Evolutionary conservation across 1,140 invertebrate species (phyloP), one percentile per base, ranked within the genome.

Genomic region (Patella vulgata): DNA sequence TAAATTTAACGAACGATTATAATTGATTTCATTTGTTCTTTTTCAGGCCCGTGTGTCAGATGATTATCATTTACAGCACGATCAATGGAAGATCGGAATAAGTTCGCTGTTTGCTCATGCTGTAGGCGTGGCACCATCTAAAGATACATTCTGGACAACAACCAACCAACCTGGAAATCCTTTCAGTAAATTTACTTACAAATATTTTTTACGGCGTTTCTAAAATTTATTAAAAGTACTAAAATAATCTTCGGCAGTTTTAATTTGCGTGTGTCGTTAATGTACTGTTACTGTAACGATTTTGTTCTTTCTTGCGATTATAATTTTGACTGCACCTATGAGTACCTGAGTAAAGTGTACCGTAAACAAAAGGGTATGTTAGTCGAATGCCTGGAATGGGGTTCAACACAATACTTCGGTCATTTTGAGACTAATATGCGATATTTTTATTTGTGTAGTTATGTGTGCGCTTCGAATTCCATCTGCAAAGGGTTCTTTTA

Each of bases 131-230:
- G 75, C 73, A 9, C 81, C 81, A 3, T 82, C 66, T 40, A 82
- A 82, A 63, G 81, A 82, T 62, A 80, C 77, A 12, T 81, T 80
- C 54, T 82, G 81, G 81, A 73, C 81, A 12, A 74, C 71, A 11
- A 46, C 52, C 14, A 52, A 11, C 5, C 73, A 82, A 54, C 68
- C 70, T 21, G 79, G 74, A 31, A 81, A 81, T 50, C 57, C 61
- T 17, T 74, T 70, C 31, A 47, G 66, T 68, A n/a, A 51, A 60
- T n/a, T n/a, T n/a, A n/a, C n/a, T n/a, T n/a, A n/a, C n/a, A n/a
- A 33, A 54, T 48, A 2, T 27, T 60, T 4, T 31, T 4, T 21
- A n/a, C n/a, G n/a, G n/a, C n/a, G n/a, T n/a, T n/a, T n/a, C n/a
- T n/a, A n/a, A n/a, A n/a, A n/a, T n/a, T n/a, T n/a, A n/a, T n/a